A percentile compares a stretch with the other conserved stretches of the same genome.
Conservation (phyloP, 2,797 vertebrate genomes). For the Sus cebifrons region DNA sequence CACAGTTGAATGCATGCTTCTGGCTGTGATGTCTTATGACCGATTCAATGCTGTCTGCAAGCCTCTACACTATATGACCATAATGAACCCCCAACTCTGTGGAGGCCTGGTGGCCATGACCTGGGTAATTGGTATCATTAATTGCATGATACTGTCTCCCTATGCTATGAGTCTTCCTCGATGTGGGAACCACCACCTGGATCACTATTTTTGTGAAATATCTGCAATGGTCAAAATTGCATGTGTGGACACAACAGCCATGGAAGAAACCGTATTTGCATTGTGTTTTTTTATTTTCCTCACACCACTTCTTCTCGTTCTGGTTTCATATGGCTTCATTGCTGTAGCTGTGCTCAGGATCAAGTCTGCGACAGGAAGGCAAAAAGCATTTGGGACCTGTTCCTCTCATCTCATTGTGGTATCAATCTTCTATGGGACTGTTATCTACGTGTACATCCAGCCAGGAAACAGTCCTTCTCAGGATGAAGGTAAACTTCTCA, state of each 20-base stretch:
- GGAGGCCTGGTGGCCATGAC: not conserved
- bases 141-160: not conserved
- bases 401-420: slow-evolving; percentile 52
- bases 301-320: not conserved
- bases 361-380: not conserved
- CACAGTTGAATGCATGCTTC: not conserved
- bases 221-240: not conserved
- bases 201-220: not conserved
- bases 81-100: not conserved
- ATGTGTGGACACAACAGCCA: not conserved
- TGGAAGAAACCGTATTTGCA: not conserved
- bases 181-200: not conserved
- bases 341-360: slow-evolving; percentile 9
- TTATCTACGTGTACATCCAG: slow-evolving; percentile 48
- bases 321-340: not conserved
- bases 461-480: slow-evolving; percentile 38
- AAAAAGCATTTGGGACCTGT: slow-evolving; percentile 33
- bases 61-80: not conserved
- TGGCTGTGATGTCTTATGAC: not conserved
- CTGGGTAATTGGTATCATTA: not conserved
- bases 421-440: slow-evolving; percentile 24
- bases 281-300: not conserved
- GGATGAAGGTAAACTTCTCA: slow-evolving; percentile 40
- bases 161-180: not conserved
- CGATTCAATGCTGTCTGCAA: not conserved